Conservation (phyloP, 2,888 invertebrate species). For the Calliphora vomitoria region DNA sequence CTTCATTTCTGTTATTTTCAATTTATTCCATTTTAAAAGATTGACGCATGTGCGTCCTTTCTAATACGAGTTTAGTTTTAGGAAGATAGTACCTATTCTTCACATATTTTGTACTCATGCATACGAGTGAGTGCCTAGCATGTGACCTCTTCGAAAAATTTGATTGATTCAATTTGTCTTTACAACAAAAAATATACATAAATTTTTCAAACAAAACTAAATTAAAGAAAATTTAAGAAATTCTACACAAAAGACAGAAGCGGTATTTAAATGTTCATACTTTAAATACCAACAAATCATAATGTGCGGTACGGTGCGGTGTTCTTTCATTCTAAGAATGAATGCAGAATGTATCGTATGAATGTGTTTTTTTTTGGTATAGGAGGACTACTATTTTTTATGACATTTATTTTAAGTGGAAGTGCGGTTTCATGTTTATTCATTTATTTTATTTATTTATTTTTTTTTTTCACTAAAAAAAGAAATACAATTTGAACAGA, state of each 20-base stretch:
- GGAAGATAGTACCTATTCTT: not conserved
- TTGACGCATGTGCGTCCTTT: constrained; percentile 63
- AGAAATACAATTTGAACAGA: constrained; percentile 37
- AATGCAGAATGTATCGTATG: not conserved
- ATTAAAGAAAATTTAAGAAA: constrained; percentile 21
- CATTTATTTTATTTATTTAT: not conserved
- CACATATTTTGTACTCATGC: not conserved
- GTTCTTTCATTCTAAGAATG: constrained; percentile 70
- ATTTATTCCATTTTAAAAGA: constrained; percentile 43
- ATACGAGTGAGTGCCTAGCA: not conserved
- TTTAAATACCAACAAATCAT: constrained; percentile 45
- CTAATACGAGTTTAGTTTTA: constrained; percentile 51
- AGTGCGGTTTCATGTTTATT: constrained; percentile 57
- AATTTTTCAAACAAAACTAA: not conserved
- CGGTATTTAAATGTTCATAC: constrained; percentile 10
- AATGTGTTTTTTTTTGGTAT: constrained; percentile 38
- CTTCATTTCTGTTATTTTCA: constrained; percentile 26
- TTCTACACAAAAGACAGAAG: constrained; percentile 24
- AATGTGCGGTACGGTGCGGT: constrained; percentile 38
- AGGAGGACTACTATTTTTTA: constrained; percentile 75
- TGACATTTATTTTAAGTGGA: constrained; percentile 76
- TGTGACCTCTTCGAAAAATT: constrained; percentile 64
- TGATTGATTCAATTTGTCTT: constrained; percentile 80
- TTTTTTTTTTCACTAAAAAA: constrained; percentile 9
- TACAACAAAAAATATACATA: constrained; percentile 34